Evolutionary conservation across 2,113 vertebrate genomes (phyloP).

Genomic region (Neotoma lepida): DNA sequence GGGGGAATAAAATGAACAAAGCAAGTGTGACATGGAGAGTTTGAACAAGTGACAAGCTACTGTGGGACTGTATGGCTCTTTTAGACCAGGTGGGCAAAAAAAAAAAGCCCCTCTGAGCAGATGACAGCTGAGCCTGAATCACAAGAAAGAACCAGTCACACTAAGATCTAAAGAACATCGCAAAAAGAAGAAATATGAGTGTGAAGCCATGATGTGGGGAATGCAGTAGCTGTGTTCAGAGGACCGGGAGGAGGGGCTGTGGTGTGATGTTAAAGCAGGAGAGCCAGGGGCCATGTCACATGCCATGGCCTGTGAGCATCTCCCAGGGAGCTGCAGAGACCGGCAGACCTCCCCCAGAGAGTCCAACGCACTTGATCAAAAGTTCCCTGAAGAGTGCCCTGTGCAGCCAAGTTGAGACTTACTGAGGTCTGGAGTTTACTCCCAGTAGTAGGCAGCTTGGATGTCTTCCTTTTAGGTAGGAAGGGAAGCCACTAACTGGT

Average conservation of each 20-base stretch:
- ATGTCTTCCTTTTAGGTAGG: neutral
- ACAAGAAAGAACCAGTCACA: slow-evolving; percentile 38
- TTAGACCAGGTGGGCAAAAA: neutral
- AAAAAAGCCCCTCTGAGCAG: neutral
- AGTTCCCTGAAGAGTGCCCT: neutral
- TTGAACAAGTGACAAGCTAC: neutral
- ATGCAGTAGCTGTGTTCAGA: slow-evolving; percentile 9
- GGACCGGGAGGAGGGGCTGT: neutral
- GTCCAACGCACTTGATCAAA: neutral
- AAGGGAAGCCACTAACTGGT: neutral
- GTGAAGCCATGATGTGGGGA: neutral
- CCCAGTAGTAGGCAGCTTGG: neutral
- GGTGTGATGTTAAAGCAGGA: neutral
- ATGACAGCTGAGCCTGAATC: slow-evolving; percentile 25
- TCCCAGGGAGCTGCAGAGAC: neutral
- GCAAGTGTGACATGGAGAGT: neutral
- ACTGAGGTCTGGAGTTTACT: neutral
- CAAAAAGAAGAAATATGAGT: slow-evolving; percentile 27
- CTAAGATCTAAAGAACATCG: slow-evolving; percentile 56
- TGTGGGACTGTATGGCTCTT: neutral
- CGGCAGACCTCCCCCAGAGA: neutral
- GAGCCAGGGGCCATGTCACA: neutral
- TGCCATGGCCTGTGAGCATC: neutral
- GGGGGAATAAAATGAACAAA: neutral
- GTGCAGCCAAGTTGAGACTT: neutral